A percentile compares a stretch with the other conserved stretches of the same genome.
These are phyloP conservation scores for Falco biarmicus DNA, from an alignment of 2,797 vertebrate species.

Conservation along the genomic window DNA sequence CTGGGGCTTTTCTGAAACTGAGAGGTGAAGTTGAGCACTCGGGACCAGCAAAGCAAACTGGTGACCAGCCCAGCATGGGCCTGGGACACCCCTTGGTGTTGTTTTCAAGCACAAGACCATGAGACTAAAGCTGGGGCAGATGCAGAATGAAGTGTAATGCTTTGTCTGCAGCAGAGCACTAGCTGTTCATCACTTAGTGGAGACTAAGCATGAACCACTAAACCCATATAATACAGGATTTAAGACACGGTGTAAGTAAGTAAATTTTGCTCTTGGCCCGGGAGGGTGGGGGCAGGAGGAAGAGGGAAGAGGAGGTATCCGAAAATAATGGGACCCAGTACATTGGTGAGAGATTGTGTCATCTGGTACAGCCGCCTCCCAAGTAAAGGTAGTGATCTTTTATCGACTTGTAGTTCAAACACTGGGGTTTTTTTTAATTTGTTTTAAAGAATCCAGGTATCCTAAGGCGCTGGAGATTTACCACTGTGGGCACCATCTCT, in stretches of 20 bases:
- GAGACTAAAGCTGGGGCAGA: neutral
- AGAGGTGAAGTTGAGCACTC: accelerated
- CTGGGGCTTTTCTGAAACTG: neutral
- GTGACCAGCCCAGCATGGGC: neutral
- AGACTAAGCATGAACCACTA: neutral
- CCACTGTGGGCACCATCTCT: neutral
- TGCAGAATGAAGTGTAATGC: neutral
- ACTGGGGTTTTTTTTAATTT: neutral
- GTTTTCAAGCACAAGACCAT: neutral
- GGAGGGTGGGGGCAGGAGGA: neutral
- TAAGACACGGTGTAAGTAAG: neutral
- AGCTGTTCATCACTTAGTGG: neutral
- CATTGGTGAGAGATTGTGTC: neutral
- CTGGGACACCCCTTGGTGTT: neutral
- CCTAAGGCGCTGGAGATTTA: neutral
- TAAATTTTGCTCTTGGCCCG: neutral
- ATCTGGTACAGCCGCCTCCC: neutral
- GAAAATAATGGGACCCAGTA: neutral
- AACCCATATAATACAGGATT: neutral
- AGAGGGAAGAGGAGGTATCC: neutral
- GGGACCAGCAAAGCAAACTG: neutral
- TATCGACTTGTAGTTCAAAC: neutral
- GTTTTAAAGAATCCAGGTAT: neutral
- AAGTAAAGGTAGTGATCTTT: neutral
- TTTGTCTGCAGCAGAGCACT: neutral